Base-by-base conservation (phyloP, 1,140 invertebrate genomes). In the Rhyzopertha dominica region DNA sequence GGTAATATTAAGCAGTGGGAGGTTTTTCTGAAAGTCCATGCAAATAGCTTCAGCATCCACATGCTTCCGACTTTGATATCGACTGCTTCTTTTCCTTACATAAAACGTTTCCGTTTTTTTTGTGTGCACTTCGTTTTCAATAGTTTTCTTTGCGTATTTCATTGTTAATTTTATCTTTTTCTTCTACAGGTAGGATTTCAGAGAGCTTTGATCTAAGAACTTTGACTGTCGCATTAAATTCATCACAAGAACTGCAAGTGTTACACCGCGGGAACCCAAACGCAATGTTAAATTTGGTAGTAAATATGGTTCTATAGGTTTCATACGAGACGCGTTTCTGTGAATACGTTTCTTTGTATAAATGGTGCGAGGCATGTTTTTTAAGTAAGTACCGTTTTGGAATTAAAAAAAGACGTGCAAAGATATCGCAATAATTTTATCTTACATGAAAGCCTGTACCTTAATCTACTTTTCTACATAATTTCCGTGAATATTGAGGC, bases 1-100 rank as follows among this genome's bases (percentile, higher is more conserved):
- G 8, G 51, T 9, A 14, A 55, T 55, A 34, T 58, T 59, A 14
- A 49, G 55, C 8, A 39, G 17, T 8, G 43, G 32, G 20, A 59
- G 34, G 38, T 58, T 60, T 47, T 55, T 55, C 24, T 22, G 19
- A 39, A 42, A 58, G 34, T 59, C 56, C 22, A 58, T 46, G 12
- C 39, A 47, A 24, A 61, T 44, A 32, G 51, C 42, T 52, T 56
- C 56, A 12, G 13, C 20, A 23, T 13, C 25, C n/a, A 22, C 10
- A 8, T 24, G 16, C 25, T 45, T 49, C 38, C 40, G 24, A 19
- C 12, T 37, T 28, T 30, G 2, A 25, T 37, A 22, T 34, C 46
- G 42, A 3, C 18, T 39, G 20, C 16, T 5, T 31, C 34, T 30
- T 43, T 58, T 61, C 29, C 44, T 45, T 25, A 16, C 45, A 23